Conservation (phyloP, 1,140 invertebrate genomes). For the Copidosoma floridanum region DNA sequence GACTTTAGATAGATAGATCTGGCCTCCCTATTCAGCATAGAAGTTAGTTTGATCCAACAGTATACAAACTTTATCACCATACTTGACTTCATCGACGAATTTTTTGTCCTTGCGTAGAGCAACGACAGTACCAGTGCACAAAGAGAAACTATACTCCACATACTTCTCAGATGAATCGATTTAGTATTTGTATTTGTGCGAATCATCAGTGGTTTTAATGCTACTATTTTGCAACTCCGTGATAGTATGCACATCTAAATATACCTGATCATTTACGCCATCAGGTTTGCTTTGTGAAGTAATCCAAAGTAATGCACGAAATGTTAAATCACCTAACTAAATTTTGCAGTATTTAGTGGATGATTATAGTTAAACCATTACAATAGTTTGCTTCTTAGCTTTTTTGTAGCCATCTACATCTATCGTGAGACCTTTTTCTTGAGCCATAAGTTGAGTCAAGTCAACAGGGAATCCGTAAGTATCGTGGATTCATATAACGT, state of each 20-base stretch:
- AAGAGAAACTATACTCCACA: constrained; percentile 69
- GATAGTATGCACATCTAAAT: constrained; percentile 94
- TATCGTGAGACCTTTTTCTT: constrained; percentile 88
- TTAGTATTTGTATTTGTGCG: constrained; percentile 87
- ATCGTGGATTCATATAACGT: constrained; percentile 82
- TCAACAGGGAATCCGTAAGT: constrained; percentile 99
- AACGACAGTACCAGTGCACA: constrained; percentile 67
- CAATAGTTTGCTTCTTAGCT: constrained; percentile 86
- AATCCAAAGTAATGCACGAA: constrained; percentile 58
- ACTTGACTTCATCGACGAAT: constrained; percentile 82
- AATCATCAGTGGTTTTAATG: constrained; percentile 85
- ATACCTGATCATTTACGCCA: constrained; percentile 76
- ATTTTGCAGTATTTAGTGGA: background rate
- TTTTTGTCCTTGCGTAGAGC: constrained; percentile 74
- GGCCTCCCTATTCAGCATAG: constrained; percentile 98
- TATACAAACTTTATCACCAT: constrained; percentile 89
- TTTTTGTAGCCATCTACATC: constrained; percentile 91
- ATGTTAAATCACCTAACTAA: background rate
- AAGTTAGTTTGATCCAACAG: constrained; percentile 92
- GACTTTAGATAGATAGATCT: constrained; percentile 90
- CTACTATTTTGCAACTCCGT: constrained; percentile 81
- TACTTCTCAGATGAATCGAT: constrained; percentile 63
- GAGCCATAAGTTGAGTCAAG: constrained; percentile 95
- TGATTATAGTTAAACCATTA: constrained; percentile 35
- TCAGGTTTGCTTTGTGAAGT: constrained; percentile 81